These are phyloP conservation scores for Akabosia matsudoensis DNA, from an alignment of 1,140 invertebrate species.

Conservation along the genomic window DNA sequence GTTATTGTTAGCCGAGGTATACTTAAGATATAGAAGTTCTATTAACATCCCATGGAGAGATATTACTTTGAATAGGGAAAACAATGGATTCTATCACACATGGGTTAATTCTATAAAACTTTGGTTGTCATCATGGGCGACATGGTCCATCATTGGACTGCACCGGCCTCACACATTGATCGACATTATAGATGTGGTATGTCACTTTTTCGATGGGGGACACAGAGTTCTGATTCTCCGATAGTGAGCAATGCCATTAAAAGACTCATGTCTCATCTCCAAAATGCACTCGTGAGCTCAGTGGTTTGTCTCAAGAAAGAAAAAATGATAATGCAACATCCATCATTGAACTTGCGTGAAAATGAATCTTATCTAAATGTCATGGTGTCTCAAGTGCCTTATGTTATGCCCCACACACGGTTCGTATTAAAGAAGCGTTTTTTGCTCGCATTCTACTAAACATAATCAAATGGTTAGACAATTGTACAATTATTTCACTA, in stretches of 20 bases:
- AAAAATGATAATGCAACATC: background rate
- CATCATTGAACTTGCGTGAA: background rate
- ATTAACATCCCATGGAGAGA: no score
- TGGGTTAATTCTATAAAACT: background rate
- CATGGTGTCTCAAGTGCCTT: no score
- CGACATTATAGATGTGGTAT: background rate
- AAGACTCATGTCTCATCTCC: background rate
- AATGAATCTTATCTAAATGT: constrained; percentile 13
- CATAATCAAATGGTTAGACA: no score
- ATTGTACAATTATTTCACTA: no score
- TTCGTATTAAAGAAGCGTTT: no score
- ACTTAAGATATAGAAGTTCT: no score
- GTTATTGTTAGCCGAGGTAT: no score
- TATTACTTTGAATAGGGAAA: background rate
- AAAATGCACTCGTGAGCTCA: no score
- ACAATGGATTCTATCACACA: background rate
- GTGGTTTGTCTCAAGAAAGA: no score
- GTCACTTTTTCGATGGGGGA: background rate
- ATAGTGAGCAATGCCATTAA: background rate
- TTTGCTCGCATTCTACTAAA: no score
- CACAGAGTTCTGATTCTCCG: background rate
- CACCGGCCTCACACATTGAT: background rate
- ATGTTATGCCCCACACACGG: no score
- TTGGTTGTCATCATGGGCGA: background rate
- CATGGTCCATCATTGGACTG: background rate